Base-by-base conservation (phyloP, 2,888 invertebrate genomes). In the Bruchidius siliquastri region DNA sequence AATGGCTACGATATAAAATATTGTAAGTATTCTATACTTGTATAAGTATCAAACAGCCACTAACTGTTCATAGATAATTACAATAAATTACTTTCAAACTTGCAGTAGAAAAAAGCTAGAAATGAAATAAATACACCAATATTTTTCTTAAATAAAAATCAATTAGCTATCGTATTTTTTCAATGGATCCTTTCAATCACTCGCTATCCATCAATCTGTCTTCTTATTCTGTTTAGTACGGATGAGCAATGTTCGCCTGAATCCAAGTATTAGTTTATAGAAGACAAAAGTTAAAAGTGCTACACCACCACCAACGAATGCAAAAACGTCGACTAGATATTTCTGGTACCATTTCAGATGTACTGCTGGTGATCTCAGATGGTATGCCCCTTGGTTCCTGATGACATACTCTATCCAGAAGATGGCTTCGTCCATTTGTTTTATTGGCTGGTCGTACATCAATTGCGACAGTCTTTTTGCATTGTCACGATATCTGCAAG, bases 401-500 rank as follows among this genome's bases (percentile, higher is more conserved):
- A 82, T 76, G 10, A 82, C 81, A 68, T 82, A 81, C 71, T 82
- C 80, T 0, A 81, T 77, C 83, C 83, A 83, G 75, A 75, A 82
- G 21, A 79, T 74, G 18, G 81, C 82, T n/a, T 75, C 79, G 68
- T 81, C 81, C 18, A 81, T 69, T 10, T 80, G 82, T 72, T 80
- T 80, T 21, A 80, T 71, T n/a, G 79, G 80, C 70, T 79, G 79
- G 22, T 82, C 83, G 67, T 79, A 78, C 76, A 83, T 73, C 32
- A 82, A 71, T 30, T 67, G 72, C 6, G 82, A 81, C 71, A 77
- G 76, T 22, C 21, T 67, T 72, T 79, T 78, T 0, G 79, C 80
- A 69, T 76, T 79, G 71, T 77, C 74, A 22, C 73, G 70, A 68
- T 79, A 81, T 69, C 81, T 81, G 70, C 69, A 77, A 78, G 68